Conservation (phyloP, 2,888 invertebrate species). For the Diaphora mendica region DNA sequence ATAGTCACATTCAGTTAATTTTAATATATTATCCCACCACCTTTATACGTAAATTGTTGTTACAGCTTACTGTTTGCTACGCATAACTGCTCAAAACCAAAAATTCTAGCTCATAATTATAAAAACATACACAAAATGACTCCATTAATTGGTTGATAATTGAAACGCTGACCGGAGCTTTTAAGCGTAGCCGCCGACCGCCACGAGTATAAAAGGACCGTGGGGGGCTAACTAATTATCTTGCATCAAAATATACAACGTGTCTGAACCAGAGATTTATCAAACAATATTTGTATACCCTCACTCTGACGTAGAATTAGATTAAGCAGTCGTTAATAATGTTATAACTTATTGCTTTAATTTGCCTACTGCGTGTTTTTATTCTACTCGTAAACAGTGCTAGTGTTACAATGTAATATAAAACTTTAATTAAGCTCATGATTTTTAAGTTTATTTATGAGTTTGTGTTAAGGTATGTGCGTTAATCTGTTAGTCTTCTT, state of each 20-base stretch:
- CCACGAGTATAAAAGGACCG: slow-evolving; percentile 41
- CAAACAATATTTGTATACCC: slow-evolving; percentile 47
- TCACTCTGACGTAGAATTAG: slow-evolving; percentile 38
- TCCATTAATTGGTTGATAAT: slow-evolving; percentile 66
- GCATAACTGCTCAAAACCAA: slow-evolving; percentile 23
- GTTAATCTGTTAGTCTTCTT: slow-evolving; percentile 12
- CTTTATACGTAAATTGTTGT: background rate
- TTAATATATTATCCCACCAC: background rate
- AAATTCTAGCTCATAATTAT: slow-evolving; percentile 39
- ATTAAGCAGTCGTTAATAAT: slow-evolving; percentile 44
- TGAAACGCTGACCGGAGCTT: slow-evolving; percentile 58
- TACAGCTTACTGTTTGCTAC: background rate
- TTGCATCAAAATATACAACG: slow-evolving; percentile 49
- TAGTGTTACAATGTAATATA: slow-evolving; percentile 41
- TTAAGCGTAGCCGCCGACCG: slow-evolving; percentile 47
- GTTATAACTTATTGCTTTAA: slow-evolving; percentile 43
- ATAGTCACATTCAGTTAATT: background rate
- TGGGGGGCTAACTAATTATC: slow-evolving; percentile 55
- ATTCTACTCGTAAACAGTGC: slow-evolving; percentile 42
- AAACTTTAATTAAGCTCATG: slow-evolving; percentile 32
- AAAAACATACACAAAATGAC: slow-evolving; percentile 56
- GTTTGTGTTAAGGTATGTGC: slow-evolving; percentile 19
- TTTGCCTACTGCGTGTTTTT: slow-evolving; percentile 38
- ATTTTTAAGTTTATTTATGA: slow-evolving; percentile 34
- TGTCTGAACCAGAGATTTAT: slow-evolving; percentile 48